Evolutionary conservation across 2,113 vertebrate species (phyloP), one percentile per base, ranked within the genome.

Genomic region (Nycticebus coucang): DNA sequence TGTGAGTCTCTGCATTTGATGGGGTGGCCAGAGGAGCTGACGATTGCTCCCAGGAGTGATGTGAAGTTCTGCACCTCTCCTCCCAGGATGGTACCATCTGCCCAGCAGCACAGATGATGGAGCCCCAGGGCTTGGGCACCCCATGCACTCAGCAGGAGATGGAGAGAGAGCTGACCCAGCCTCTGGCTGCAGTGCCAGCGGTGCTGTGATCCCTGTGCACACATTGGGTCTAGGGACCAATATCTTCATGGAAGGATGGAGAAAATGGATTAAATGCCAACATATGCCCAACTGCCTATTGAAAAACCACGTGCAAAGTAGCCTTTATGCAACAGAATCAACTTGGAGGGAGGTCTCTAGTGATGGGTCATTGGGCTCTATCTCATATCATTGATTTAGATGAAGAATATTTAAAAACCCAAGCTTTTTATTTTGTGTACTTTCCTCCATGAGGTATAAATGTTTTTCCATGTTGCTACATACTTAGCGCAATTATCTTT

Each of bases 401-500:
- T n/a, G 55, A 71, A 60, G 79, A 60, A 50, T 60, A 28, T 74
- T 86, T 64, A 78, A 85, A 91, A 78, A 71, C 14, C 53, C 64
- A 19, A 24, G 26, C 37, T 91, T 86, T 59, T 85, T 35, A 37
- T 92, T 55, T 66, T 86, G 68, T 83, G 35, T 18, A 28, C 50
- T 71, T 35, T 53, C n/a, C 41, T 24, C 77, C 2, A 3, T 30
- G n/a, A 81, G 33, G 45, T 50, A 75, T 77, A 66, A 86, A 55
- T 60, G 64, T 71, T 92, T 92, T 69, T 57, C 60, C 53, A 18
- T 41, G 22, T 89, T 60, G 69, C 74, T 81, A 80, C 82, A 69
- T 10, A 93, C 18, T 75, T 41, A 21, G 59, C 55, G 15, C 85
- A 89, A 97, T 93, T 75, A 86, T 66, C 91, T 69, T 75, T 53